Evolutionary conservation across 2,797 vertebrate species (phyloP).

Genomic region (Synanceia verrucosa): DNA sequence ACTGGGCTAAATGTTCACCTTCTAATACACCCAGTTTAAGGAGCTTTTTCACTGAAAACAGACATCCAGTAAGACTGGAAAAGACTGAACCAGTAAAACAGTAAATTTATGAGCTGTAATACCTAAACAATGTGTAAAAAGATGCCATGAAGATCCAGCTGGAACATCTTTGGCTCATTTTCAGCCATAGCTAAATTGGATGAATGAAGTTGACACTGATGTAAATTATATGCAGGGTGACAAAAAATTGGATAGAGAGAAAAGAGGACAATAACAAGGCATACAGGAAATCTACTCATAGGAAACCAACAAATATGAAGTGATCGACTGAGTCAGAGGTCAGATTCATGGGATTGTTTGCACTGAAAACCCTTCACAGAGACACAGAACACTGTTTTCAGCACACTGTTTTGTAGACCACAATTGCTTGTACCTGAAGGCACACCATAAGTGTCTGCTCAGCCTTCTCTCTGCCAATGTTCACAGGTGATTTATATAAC

Average conservation of each 20-base stretch:
- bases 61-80: not conserved
- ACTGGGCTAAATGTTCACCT: too few species aligned
- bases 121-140: not conserved
- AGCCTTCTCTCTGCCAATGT: conserved; percentile 41
- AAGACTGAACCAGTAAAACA: not conserved
- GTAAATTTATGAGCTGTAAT: not conserved
- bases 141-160: not conserved
- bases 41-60: not conserved
- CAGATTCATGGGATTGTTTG: conserved; percentile 11
- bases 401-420: conserved; percentile 45
- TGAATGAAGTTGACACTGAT: not conserved
- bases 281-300: not conserved
- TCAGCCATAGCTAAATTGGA: not conserved
- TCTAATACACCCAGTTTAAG: not conserved
- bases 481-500: conserved; percentile 63
- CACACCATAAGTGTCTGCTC: conserved; percentile 57
- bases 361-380: conserved; percentile 7
- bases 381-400: conserved; percentile 29
- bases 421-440: conserved; percentile 49
- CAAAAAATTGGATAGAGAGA: not conserved
- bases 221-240: not conserved
- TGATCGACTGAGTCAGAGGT: conserved; percentile 3
- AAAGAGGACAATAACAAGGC: not conserved
- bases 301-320: conserved; percentile 11
- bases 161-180: not conserved